A percentile compares a stretch with the other conserved stretches of the same genome.
Conservation (phyloP, 2,113 vertebrate genomes). For the Osmerus mordax region DNA sequence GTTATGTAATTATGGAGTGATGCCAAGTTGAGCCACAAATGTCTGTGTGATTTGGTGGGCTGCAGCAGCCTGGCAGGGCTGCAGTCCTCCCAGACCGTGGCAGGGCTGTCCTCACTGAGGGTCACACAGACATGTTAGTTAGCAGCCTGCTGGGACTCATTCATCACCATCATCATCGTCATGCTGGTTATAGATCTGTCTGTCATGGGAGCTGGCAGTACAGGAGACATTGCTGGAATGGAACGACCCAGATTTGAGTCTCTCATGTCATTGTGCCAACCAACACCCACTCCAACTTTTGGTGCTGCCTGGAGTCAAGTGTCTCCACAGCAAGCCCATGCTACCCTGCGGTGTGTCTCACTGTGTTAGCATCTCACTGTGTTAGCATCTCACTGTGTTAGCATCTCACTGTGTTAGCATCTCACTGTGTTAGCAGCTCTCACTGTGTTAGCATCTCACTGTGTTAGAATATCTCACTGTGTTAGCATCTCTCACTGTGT, state of each 20-base stretch:
- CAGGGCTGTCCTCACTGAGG: background rate
- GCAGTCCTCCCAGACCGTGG: conserved; percentile 25
- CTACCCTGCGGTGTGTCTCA: no score
- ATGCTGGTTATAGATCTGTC: conserved; percentile 14
- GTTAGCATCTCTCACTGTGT: no score
- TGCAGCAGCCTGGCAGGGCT: conserved; percentile 18
- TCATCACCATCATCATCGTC: conserved; percentile 12
- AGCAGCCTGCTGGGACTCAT: conserved; percentile 33
- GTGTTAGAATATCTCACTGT: no score
- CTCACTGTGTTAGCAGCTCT: no score
- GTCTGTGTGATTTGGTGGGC: conserved; percentile 38
- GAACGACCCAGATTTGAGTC: background rate
- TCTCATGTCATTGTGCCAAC: background rate
- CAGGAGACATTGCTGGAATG: background rate
- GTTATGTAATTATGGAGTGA: conserved; percentile 34
- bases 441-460: no score
- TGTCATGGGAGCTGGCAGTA: conserved; percentile 26
- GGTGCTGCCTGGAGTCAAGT: no score
- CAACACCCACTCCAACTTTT: background rate
- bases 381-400: no score
- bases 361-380: no score
- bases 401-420: no score
- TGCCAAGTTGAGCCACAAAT: conserved; percentile 27
- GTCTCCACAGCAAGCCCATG: no score
- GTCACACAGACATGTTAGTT: background rate